Conservation (phyloP, 2,113 vertebrate species). For the Colistium nudipinnis region DNA sequence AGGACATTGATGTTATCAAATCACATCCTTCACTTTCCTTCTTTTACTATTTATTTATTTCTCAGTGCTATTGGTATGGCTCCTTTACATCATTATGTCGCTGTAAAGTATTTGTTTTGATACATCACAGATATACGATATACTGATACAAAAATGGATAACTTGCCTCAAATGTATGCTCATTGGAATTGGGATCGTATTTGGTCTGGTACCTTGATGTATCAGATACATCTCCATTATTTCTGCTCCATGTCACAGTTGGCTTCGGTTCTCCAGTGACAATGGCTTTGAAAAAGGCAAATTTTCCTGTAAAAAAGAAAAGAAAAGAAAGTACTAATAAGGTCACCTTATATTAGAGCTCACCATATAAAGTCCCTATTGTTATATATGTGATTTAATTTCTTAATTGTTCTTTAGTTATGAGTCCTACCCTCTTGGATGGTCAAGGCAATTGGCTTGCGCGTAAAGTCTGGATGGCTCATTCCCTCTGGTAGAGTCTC, state of each 20-base stretch:
- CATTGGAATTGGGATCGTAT: constrained; percentile 68
- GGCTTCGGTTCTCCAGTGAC: constrained; percentile 85
- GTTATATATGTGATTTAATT: constrained; percentile 18
- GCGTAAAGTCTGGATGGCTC: constrained; percentile 86
- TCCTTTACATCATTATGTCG: constrained; percentile 20
- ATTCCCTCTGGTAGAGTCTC: constrained; percentile 84
- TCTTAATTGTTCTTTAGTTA: neutral
- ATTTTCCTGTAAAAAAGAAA: constrained; percentile 80
- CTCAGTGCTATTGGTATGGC: neutral
- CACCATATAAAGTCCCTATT: neutral
- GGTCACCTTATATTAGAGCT: neutral
- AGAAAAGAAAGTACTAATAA: neutral
- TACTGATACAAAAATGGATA: too few relatives aligned
- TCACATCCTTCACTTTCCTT: neutral
- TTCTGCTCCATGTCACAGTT: constrained; percentile 80
- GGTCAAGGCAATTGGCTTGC: constrained; percentile 86
- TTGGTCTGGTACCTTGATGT: constrained; percentile 80
- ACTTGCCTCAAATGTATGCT: constrained; percentile 85
- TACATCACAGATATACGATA: too few relatives aligned
- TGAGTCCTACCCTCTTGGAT: constrained; percentile 85
- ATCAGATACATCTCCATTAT: constrained; percentile 78
- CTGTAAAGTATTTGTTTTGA: constrained; percentile 26
- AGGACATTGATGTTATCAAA: constrained; percentile 27
- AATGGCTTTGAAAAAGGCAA: constrained; percentile 85
- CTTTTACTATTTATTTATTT: neutral